These are phyloP conservation scores for Cosmia trapezina DNA, from an alignment of 2,888 invertebrate species.

Conservation along the genomic window DNA sequence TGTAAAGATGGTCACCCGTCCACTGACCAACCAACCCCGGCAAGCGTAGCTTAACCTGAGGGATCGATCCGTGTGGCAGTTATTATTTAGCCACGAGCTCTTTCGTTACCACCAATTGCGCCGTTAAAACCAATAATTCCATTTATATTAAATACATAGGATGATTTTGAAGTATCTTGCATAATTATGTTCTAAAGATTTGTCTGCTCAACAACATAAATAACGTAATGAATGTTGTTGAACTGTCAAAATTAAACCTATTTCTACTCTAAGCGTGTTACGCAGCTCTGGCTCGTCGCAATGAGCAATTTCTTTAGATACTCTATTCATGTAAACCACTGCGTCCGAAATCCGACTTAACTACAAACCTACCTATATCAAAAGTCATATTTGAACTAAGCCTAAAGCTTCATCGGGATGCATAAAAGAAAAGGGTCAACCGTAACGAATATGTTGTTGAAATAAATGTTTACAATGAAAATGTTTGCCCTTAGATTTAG, in stretches of 20 bases:
- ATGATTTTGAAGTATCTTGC: background rate
- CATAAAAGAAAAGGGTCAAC: conserved; percentile 27
- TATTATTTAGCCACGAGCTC: too few relatives aligned
- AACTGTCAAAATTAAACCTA: too few relatives aligned
- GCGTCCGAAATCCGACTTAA: background rate
- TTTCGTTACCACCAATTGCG: too few relatives aligned
- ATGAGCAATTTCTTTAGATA: background rate
- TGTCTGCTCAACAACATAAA: too few relatives aligned
- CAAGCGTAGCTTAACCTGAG: too few relatives aligned
- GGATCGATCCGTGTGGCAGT: too few relatives aligned
- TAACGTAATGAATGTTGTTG: too few relatives aligned
- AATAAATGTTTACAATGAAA: conserved; percentile 40
- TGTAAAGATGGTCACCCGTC: too few relatives aligned
- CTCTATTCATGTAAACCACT: background rate
- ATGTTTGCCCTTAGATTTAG: conserved; percentile 50
- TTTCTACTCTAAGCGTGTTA: background rate
- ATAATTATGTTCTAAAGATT: too few relatives aligned
- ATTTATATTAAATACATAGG: conserved; percentile 5
- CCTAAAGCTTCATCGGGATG: conserved; percentile 11
- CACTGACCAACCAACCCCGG: too few relatives aligned
- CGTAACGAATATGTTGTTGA: conserved; percentile 18
- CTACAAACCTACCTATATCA: conserved; percentile 6
- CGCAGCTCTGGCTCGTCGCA: background rate
- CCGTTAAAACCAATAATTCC: too few relatives aligned
- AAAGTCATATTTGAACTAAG: conserved; percentile 14